phyloP scores from a whole-genome alignment of 1,140 invertebrate species.

The Frieseomelitta varia region DNA sequence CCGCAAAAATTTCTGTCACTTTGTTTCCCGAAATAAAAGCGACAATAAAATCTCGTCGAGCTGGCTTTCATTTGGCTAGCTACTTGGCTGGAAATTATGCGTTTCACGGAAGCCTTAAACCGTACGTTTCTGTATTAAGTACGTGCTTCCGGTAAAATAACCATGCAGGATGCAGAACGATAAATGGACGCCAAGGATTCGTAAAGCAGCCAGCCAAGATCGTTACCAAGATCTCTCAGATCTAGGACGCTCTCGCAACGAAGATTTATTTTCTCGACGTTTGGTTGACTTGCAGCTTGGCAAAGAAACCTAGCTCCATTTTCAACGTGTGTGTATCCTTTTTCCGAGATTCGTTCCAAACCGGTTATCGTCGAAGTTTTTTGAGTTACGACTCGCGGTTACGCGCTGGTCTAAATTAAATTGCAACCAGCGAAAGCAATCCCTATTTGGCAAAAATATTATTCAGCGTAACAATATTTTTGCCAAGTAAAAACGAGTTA shows the following conservation, averaged over 20 bases:
- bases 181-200: background rate
- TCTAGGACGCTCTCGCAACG: background rate
- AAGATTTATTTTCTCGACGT: conserved; percentile 11
- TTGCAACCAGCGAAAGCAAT: background rate
- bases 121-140: too few species aligned
- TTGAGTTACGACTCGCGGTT: background rate
- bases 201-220: conserved; percentile 5
- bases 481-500: background rate
- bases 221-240: conserved; percentile 5
- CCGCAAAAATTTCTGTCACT: too few species aligned
- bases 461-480: background rate
- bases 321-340: background rate
- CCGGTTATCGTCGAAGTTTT: background rate
- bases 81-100: background rate
- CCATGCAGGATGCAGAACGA: background rate
- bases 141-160: background rate
- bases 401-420: background rate
- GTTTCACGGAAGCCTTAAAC: background rate
- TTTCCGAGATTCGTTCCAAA: background rate
- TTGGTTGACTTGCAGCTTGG: conserved; percentile 7
- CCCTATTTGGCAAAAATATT: background rate
- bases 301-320: background rate
- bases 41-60: background rate
- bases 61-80: background rate
- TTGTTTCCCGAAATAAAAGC: background rate